Base-by-base conservation (phyloP, 2,888 invertebrate species). In the Oscheius sp. region DNA sequence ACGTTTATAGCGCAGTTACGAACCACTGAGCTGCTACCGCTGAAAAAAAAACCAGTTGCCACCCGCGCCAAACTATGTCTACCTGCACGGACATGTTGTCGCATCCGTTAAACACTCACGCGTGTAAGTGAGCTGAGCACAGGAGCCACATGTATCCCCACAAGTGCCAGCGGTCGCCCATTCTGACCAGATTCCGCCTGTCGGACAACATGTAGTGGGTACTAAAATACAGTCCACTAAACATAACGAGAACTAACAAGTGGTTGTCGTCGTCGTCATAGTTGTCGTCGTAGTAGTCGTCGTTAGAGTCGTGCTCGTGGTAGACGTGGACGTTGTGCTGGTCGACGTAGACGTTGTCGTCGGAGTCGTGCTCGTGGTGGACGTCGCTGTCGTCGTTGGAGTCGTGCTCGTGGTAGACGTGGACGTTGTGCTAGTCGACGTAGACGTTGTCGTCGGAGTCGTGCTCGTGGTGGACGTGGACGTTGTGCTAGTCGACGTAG, bases 101-200 rank as follows among this genome's bases (percentile, higher is more conserved):
- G 7, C 7, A 11, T 70, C 66, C 7, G 76, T 57, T 1, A 76
- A 9, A 33, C 76, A 76, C n/a, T 48, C 50, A 13, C 76, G 35
- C 2, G 73, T 76, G 33, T 65, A 68, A 0, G 37, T 51, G 9
- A 65, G 37, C 13, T 66, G 60, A 11, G 71, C 76, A 57, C 76
- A 76, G 3, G 76, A 76, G 33, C 76, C 76, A 65, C 73, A 76
- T n/a, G 73, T 73, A 55, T 73, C 73, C 2, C 35, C 42, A 29
- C 73, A 73, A 4, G 57, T 53, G 5, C 33, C 35, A 37, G 13
- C 35, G 5, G 68, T 60, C 1, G 59, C 48, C 71, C 71, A 72
- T 32, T 72, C 71, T 35, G 71, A 72, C 71, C 71, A 72, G 29
- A 72, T 37, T 2, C 68, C 68, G 9, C 68, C 68, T 33, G 55